Evolutionary conservation across 2,888 invertebrate genomes (phyloP), one percentile per base, ranked within the genome.

Genomic region (Melolontha melolontha): DNA sequence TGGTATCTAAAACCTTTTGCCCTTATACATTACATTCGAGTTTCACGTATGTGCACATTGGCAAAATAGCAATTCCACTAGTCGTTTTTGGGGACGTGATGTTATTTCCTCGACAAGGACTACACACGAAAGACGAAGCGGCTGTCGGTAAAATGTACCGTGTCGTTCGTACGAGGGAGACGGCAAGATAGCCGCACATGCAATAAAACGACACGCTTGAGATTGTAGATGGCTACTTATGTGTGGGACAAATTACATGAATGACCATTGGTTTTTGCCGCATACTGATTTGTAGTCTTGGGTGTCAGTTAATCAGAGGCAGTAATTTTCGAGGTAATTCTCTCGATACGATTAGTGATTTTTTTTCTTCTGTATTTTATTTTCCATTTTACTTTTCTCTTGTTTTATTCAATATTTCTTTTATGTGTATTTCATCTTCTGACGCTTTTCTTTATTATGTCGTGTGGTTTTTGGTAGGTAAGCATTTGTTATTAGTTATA

Each of bases 191-290:
- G n/a, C 42, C 27, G 14, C 12, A 52, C 47, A 47, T 62, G 47
- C 52, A 44, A 52, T 70, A 64, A 68, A 70, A 70, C 49, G 65
- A 68, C 68, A 62, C 70, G 49, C 52, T 14, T 29, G 63, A 65
- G 70, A 65, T 49, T 50, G 65, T 70, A 70, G 68, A 65, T 68
- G 70, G 68, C 70, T 70, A 64, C 70, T 70, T 70, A 70, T 70
- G 68, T 68, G 70, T 63, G 68, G 68, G 70, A 70, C 70, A 70
- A 70, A 70, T 70, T 70, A 66, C 70, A 64, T 39, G 62, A 68
- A 68, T 68, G 70, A 67, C 67, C 69, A 50, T 63, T 63, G 57
- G 57, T 67, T 70, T 69, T 70, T 67, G 69, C 69, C 64, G 69
- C 57, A 62, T 47, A 50, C 69, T 70, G 67, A 70, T 70, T 70